A percentile compares a stretch with the other conserved stretches of the same genome.
Conservation (phyloP, 1,140 invertebrate genomes). For the Drosophila biarmipes region DNA sequence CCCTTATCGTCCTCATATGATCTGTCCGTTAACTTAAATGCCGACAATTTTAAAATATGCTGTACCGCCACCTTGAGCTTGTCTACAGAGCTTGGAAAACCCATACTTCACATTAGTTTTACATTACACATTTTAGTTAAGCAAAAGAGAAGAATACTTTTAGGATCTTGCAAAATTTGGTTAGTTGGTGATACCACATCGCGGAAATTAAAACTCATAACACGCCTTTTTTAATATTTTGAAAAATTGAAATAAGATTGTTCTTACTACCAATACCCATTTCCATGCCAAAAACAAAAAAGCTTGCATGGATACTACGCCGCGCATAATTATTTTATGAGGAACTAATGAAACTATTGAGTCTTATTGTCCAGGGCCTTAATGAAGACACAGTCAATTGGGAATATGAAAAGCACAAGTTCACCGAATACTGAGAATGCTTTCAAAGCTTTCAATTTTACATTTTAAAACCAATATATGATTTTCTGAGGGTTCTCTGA, state of each 20-base stretch:
- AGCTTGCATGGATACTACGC: not conserved
- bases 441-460: not conserved
- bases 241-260: no score
- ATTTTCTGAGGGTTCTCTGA: not conserved
- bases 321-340: slow-evolving; percentile 45
- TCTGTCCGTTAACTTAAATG: no score
- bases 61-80: not conserved
- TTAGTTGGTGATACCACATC: no score
- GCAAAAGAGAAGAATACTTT: not conserved
- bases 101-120: not conserved
- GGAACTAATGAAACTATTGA: slow-evolving; percentile 31
- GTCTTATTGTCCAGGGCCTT: not conserved
- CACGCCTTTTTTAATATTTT: no score
- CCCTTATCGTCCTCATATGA: no score
- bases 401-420: not conserved
- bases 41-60: no score
- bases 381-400: not conserved
- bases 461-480: not conserved
- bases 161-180: not conserved
- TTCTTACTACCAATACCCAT: no score
- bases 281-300: no score
- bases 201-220: no score
- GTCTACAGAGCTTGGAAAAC: not conserved
- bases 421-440: not conserved
- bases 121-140: not conserved